These are phyloP conservation scores for Allolobophora icterica DNA, from an alignment of 2,888 invertebrate species.

Conservation along the genomic window DNA sequence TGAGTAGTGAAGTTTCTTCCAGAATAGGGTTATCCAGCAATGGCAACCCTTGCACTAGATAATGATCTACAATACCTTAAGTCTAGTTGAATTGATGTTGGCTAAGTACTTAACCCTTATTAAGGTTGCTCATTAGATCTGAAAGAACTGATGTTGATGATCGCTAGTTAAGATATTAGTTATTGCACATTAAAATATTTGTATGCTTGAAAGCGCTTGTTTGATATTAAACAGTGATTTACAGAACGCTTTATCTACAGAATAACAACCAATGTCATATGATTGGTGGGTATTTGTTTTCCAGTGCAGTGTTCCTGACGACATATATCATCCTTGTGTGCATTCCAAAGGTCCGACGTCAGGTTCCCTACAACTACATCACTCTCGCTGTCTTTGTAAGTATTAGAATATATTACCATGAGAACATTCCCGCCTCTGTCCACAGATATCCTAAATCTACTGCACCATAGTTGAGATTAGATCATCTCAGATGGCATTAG, in stretches of 20 bases:
- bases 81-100: too few species aligned
- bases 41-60: too few species aligned
- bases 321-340: slow-evolving; percentile 67
- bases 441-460: neutral
- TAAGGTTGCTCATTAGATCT: too few species aligned
- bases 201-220: too few species aligned
- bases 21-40: too few species aligned
- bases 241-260: neutral
- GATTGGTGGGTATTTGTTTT: slow-evolving; percentile 43
- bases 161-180: too few species aligned
- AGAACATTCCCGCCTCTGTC: neutral
- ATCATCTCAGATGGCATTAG: neutral
- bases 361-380: slow-evolving; percentile 66
- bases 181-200: too few species aligned
- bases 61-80: too few species aligned
- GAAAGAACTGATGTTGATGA: too few species aligned
- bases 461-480: neutral
- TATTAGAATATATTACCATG: neutral
- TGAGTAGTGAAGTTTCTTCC: too few species aligned
- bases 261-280: neutral
- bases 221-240: too few species aligned
- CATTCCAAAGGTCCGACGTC: slow-evolving; percentile 64
- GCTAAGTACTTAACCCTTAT: too few species aligned
- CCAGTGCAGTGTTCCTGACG: slow-evolving; percentile 65
- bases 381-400: slow-evolving; percentile 64